Evolutionary conservation across 2,113 vertebrate genomes (phyloP).

Genomic region (Rhombomys opimus): DNA sequence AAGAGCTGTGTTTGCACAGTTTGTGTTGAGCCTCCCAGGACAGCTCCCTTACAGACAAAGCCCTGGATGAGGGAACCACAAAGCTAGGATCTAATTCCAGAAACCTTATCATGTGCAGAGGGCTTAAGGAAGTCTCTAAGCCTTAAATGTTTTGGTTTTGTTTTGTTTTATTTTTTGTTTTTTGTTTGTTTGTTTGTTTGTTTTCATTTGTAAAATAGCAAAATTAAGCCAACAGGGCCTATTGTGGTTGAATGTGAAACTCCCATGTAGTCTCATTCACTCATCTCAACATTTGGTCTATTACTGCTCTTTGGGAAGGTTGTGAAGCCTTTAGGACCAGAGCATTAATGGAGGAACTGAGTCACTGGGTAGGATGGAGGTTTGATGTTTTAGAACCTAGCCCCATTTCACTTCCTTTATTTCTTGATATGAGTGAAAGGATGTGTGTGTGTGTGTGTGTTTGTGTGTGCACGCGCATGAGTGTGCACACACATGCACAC

Average conservation of each 20-base stretch:
- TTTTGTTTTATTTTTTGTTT: background rate
- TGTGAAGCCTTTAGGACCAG: background rate
- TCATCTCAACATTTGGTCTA: background rate
- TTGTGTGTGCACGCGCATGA: background rate
- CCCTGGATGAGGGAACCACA: background rate
- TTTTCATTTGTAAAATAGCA: slow-evolving; percentile 22
- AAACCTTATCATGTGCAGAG: background rate
- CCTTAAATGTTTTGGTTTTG: background rate
- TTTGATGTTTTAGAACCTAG: background rate
- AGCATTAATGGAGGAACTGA: background rate
- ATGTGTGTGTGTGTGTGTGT: background rate
- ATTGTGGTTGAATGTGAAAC: background rate
- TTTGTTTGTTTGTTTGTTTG: background rate
- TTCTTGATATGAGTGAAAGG: background rate
- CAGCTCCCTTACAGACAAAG: background rate
- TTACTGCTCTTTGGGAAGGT: background rate
- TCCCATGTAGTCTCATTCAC: background rate
- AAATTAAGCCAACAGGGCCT: background rate
- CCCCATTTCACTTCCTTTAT: background rate
- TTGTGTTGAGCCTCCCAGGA: background rate
- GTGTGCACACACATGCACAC: too few species aligned
- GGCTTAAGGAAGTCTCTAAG: background rate
- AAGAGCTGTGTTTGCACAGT: background rate
- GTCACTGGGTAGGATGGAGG: background rate
- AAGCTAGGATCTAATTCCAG: background rate